Conservation (phyloP, 1,140 invertebrate species). For the Orchestia grillus region DNA sequence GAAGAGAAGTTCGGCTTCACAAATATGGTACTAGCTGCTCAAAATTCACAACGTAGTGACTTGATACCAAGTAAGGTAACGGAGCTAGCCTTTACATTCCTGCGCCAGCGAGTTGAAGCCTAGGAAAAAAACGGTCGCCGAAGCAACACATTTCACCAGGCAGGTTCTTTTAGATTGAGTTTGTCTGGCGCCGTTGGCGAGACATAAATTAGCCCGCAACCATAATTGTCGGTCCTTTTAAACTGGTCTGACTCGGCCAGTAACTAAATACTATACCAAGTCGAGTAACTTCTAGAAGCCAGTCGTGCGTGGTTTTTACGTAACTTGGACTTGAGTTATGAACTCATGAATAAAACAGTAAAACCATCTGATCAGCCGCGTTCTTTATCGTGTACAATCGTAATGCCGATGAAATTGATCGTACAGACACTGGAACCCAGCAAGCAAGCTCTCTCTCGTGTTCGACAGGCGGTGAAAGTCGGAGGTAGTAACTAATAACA, state of each 20-base stretch:
- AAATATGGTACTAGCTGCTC: background rate
- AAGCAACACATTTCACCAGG: background rate
- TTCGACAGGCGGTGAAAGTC: background rate
- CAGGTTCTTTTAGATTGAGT: background rate
- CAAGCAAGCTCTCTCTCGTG: background rate
- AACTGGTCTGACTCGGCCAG: background rate
- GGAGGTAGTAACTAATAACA: background rate
- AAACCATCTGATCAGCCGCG: background rate
- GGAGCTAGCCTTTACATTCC: background rate
- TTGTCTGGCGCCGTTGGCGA: background rate
- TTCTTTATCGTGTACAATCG: background rate
- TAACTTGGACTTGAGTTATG: background rate
- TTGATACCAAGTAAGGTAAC: background rate
- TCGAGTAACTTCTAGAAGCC: background rate
- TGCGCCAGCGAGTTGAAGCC: background rate
- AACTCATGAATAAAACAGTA: background rate
- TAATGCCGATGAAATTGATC: background rate
- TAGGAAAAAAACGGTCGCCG: background rate
- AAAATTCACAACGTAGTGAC: background rate
- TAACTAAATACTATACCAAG: background rate
- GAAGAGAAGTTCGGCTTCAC: background rate
- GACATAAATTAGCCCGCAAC: constrained; percentile 12
- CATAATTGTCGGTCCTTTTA: background rate
- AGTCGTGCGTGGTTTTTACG: background rate
- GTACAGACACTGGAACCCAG: background rate